Conservation (phyloP, 2,888 invertebrate species). For the Hirtodrosophila histrioides region DNA sequence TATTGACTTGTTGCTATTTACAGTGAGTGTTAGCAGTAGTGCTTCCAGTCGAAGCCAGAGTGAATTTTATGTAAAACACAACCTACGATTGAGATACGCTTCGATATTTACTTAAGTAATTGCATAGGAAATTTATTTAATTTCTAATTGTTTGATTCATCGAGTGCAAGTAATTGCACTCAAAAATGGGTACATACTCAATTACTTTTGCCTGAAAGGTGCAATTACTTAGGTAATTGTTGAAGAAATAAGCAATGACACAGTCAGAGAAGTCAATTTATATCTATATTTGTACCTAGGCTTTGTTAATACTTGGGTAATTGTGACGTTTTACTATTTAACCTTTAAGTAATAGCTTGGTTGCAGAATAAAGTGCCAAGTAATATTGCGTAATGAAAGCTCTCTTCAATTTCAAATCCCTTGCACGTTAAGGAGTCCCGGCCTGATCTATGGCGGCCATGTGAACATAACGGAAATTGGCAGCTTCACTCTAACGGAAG, state of each 20-base stretch:
- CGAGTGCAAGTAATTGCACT: too few relatives aligned
- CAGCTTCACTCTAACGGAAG: conserved; percentile 83
- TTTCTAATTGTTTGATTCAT: too few relatives aligned
- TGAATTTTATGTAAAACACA: not conserved
- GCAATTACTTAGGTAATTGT: not conserved
- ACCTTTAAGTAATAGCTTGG: too few relatives aligned
- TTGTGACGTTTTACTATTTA: not conserved
- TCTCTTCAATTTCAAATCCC: not conserved
- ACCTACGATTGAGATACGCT: too few relatives aligned
- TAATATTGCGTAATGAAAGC: too few relatives aligned
- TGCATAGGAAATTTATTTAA: too few relatives aligned
- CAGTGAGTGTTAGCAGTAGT: conserved; percentile 24
- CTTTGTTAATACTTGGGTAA: too few relatives aligned
- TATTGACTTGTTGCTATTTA: conserved; percentile 43
- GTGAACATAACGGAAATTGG: conserved; percentile 85
- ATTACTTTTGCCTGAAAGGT: not conserved
- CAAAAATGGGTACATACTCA: too few relatives aligned
- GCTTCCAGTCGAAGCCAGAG: not conserved
- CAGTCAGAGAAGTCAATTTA: too few relatives aligned
- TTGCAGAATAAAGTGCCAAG: too few relatives aligned
- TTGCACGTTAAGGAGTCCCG: conserved; percentile 84
- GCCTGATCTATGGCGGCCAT: conserved; percentile 85
- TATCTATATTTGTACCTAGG: too few relatives aligned
- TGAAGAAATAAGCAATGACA: not conserved
- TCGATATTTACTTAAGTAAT: too few relatives aligned